Evolutionary conservation across 2,113 vertebrate species (phyloP), one percentile per base, ranked within the genome.

Genomic region (Onychostoma macrolepis): DNA sequence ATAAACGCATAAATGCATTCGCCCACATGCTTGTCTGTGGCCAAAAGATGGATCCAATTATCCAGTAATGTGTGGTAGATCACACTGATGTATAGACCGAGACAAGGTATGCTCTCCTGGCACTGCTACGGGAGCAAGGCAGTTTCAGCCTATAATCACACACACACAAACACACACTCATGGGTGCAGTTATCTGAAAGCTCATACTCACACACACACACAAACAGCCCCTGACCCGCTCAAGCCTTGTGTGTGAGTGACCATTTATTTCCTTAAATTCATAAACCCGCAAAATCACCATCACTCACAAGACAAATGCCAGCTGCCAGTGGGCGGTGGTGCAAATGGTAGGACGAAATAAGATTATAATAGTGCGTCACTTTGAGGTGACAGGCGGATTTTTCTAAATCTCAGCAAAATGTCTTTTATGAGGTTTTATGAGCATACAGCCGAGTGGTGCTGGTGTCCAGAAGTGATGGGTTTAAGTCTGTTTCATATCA

Each of bases 241-340:
- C 11, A 30, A 15, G 33, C 67, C 30, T 61, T 87, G 88, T 90
- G 88, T 90, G 90, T 41, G 85, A 88, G 91, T 74, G 89, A 50
- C 24, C 43, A 80, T 86, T 71, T 71, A 48, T 80, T 86, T 80
- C 65, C n/a, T 61, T 43, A 61, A 80, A 56, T 74, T 61, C 6
- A 43, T 74, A 86, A 80, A 61, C 21, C 67, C 26, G 41, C 67
- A 24, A 82, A 81, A 75, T 81, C 36, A 61, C 33, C 65, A 75
- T 69, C 63, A 56, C 10, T 81, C 76, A 58, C 6, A 45, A 63
- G 67, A 82, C 77, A 86, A 63, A 86, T 63, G 65, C 65, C 85
- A 24, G 65, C 85, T 81, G 78, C 43, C 79, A 63, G 67, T 74
- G 50, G 61, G 63, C 10, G 4, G 43, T 24, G 63, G 77, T 74